Conservation (phyloP, 1,140 invertebrate species). For the Littorina saxatilis region DNA sequence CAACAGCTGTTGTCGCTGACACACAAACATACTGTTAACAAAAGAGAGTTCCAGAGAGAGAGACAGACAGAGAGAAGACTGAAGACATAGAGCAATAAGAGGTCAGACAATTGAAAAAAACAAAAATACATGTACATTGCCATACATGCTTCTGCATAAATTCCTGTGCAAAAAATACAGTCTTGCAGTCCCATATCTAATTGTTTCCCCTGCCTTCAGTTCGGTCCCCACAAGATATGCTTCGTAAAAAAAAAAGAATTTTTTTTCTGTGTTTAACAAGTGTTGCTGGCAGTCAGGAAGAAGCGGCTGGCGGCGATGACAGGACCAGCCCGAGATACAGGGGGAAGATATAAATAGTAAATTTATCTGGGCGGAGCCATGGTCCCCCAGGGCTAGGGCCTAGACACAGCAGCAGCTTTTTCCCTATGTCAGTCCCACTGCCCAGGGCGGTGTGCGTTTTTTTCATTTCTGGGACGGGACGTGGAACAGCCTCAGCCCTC, state of each 20-base stretch:
- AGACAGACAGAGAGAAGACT: background rate
- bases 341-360: background rate
- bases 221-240: too few species aligned
- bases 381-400: background rate
- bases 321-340: slow-evolving; percentile 1
- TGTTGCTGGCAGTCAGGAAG: background rate
- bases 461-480: too few species aligned
- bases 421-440: background rate
- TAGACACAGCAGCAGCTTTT: background rate
- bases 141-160: too few species aligned
- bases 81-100: too few species aligned
- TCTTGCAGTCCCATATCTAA: too few species aligned
- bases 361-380: background rate
- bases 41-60: background rate
- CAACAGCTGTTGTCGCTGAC: background rate
- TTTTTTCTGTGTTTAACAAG: background rate
- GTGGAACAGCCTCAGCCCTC: too few species aligned
- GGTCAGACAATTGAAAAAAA: too few species aligned
- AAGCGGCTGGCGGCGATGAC: background rate
- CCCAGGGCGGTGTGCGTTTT: background rate
- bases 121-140: too few species aligned
- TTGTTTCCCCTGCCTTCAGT: too few species aligned
- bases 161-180: too few species aligned
- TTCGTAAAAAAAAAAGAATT: too few species aligned
- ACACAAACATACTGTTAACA: background rate